These are phyloP conservation scores for Heliconius charithonia DNA, from an alignment of 2,888 invertebrate species.

Conservation along the genomic window DNA sequence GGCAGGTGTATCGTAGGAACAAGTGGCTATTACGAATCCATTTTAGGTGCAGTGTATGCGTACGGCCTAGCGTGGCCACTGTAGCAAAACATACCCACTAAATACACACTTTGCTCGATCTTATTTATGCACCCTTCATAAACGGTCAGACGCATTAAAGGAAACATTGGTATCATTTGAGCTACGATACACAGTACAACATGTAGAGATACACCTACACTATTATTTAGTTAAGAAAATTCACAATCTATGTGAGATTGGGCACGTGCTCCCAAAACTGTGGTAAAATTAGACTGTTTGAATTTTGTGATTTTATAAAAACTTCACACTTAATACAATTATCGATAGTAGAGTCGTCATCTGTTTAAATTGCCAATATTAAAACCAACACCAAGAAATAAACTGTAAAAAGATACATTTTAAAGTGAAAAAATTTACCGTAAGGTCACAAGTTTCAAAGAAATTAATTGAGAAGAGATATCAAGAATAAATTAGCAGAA, in stretches of 20 bases:
- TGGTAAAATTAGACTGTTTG: slow-evolving; percentile 15
- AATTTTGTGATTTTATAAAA: neutral
- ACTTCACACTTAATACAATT: neutral
- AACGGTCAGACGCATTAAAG: slow-evolving; percentile 70
- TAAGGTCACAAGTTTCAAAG: slow-evolving; percentile 42
- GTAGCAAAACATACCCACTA: slow-evolving; percentile 66
- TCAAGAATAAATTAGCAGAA: slow-evolving; percentile 45
- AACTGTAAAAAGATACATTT: slow-evolving; percentile 28
- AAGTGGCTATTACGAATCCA: slow-evolving; percentile 80
- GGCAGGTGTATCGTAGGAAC: slow-evolving; percentile 79
- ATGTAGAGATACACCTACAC: neutral
- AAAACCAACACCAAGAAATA: slow-evolving; percentile 17
- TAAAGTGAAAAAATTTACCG: slow-evolving; percentile 36
- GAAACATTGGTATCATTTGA: slow-evolving; percentile 51
- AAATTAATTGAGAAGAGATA: slow-evolving; percentile 43
- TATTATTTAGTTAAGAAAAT: slow-evolving; percentile 13
- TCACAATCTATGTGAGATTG: neutral
- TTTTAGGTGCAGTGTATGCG: slow-evolving; percentile 79
- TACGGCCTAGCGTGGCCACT: slow-evolving; percentile 61
- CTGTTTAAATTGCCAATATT: neutral
- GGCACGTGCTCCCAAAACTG: slow-evolving; percentile 12
- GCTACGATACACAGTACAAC: slow-evolving; percentile 6
- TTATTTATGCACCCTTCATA: slow-evolving; percentile 82
- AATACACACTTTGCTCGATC: slow-evolving; percentile 60
- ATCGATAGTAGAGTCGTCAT: neutral